phyloP scores from a whole-genome alignment of 2,888 invertebrate species.

The Cerastis leucographa region DNA sequence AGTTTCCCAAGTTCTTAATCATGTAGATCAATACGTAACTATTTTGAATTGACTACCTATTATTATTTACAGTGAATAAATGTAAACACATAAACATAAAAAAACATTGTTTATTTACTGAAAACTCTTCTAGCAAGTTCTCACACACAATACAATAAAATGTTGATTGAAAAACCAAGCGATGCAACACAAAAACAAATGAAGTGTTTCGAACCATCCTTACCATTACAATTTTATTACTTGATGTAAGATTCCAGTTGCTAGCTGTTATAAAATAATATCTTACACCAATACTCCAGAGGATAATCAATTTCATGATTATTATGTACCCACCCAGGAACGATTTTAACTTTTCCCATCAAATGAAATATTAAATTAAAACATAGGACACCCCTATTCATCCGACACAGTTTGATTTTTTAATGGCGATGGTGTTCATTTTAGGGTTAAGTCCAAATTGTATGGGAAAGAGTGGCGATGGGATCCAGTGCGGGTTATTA shows the following conservation, averaged over 20 bases:
- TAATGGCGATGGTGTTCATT: conserved; percentile 71
- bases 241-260: conserved; percentile 29
- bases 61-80: neutral
- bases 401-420: conserved; percentile 76
- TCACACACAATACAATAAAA: conserved; percentile 37
- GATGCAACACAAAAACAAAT: conserved; percentile 29
- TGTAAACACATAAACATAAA: neutral
- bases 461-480: conserved; percentile 73
- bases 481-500: conserved; percentile 72
- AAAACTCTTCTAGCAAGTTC: conserved; percentile 18
- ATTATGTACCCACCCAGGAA: conserved; percentile 69
- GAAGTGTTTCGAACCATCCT: conserved; percentile 19
- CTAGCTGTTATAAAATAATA: conserved; percentile 37
- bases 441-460: conserved; percentile 74
- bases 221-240: conserved; percentile 42
- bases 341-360: conserved; percentile 85
- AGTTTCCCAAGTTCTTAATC: neutral
- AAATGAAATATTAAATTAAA: conserved; percentile 82
- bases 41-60: neutral
- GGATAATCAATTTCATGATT: conserved; percentile 74
- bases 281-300: conserved; percentile 67
- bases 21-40: neutral
- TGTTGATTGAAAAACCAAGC: conserved; percentile 47
- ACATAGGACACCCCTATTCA: conserved; percentile 85
- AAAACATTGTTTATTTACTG: conserved; percentile 14